Conservation (phyloP, 2,797 vertebrate species). For the Phyllotis vaccarum region DNA sequence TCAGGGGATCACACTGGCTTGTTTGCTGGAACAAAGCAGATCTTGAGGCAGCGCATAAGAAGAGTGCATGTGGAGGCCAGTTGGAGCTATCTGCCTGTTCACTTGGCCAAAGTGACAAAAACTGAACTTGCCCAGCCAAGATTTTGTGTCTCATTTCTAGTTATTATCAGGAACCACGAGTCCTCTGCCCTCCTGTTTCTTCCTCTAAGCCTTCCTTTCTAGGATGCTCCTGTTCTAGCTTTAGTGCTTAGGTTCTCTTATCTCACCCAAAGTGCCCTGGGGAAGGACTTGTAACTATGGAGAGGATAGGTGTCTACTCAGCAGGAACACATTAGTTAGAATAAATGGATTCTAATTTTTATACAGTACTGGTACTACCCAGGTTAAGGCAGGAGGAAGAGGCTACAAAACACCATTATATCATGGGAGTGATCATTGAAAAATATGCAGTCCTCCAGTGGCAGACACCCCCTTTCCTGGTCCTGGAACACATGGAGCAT, state of each 20-base stretch:
- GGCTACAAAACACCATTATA: background rate
- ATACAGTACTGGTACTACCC: background rate
- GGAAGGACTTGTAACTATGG: background rate
- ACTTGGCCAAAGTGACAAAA: background rate
- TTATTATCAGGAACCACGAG: background rate
- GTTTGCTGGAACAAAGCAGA: background rate
- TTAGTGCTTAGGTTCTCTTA: background rate
- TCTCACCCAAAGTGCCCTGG: background rate
- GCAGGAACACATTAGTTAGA: background rate
- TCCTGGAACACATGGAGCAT: too few relatives aligned
- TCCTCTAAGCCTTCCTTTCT: background rate
- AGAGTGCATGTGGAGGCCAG: rapidly evolving
- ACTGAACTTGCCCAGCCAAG: background rate
- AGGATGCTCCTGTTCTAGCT: background rate
- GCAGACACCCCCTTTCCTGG: background rate
- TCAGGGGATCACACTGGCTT: background rate
- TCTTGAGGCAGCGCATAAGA: too few relatives aligned
- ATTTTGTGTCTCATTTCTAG: background rate
- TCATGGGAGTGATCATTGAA: background rate
- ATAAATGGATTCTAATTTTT: background rate
- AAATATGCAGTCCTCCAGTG: too few relatives aligned
- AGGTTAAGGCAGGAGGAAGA: background rate
- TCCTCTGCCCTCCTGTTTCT: background rate
- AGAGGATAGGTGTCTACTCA: background rate
- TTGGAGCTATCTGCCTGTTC: background rate